A percentile compares a stretch with the other conserved stretches of the same genome.
These are phyloP conservation scores for Paraplagusia blochii DNA, from an alignment of 2,113 vertebrate genomes.

Conservation along the genomic window DNA sequence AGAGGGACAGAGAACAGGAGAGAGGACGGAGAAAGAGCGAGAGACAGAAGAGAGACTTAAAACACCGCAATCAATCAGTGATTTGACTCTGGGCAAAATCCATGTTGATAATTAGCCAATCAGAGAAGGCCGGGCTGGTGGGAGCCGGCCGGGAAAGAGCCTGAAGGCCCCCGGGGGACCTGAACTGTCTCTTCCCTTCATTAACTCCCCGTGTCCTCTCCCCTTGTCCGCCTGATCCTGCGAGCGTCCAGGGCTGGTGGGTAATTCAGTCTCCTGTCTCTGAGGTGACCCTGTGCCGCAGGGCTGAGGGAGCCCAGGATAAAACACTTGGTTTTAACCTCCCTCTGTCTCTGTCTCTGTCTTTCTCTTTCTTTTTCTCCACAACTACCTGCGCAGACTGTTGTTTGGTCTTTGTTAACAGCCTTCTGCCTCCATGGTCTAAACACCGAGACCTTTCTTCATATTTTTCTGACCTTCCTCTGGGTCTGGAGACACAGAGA, in stretches of 20 bases:
- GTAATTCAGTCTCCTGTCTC: conserved; percentile 78
- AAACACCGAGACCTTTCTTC: conserved; percentile 54
- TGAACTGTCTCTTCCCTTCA: conserved; percentile 78
- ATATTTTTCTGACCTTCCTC: conserved; percentile 37
- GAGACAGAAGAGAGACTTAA: conserved; percentile 61
- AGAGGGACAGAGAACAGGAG: conserved; percentile 13
- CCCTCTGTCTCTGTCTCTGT: conserved; percentile 47
- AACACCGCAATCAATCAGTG: conserved; percentile 76
- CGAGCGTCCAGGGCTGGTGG: conserved; percentile 71
- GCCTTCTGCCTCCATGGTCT: conserved; percentile 36
- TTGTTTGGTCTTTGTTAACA: conserved; percentile 35
- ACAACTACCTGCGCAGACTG: conserved; percentile 28
- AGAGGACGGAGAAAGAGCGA: conserved; percentile 40
- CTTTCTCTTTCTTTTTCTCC: conserved; percentile 42
- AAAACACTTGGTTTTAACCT: conserved; percentile 65
- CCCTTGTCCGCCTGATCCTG: conserved; percentile 77
- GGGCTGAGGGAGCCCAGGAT: conserved; percentile 71
- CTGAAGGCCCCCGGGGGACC: conserved; percentile 64
- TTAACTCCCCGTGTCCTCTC: conserved; percentile 78
- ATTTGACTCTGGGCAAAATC: conserved; percentile 71
- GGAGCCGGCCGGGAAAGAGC: conserved; percentile 60
- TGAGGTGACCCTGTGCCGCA: conserved; percentile 77
- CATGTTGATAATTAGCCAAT: conserved; percentile 76
- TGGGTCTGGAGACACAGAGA: conserved; percentile 28
- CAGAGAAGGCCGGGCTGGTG: conserved; percentile 52